Conservation (phyloP, 2,797 vertebrate species). For the Helicolenus hilgendorfi region DNA sequence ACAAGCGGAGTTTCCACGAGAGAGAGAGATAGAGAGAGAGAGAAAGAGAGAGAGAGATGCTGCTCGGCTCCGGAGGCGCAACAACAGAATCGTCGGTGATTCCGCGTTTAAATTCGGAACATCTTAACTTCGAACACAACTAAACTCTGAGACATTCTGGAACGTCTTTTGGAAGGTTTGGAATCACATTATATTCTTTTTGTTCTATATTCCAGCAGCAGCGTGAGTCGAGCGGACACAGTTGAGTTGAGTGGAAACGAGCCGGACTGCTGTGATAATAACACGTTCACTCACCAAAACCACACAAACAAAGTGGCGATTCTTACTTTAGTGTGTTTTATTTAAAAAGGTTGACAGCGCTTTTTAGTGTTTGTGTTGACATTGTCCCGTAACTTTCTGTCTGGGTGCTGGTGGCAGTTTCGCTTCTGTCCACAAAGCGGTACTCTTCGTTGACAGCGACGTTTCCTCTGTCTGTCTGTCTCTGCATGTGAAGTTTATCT, state of each 20-base stretch:
- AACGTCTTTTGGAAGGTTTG: neutral
- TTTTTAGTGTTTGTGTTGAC: conserved; percentile 58
- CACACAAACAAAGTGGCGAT: neutral
- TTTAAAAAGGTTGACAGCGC: conserved; percentile 1
- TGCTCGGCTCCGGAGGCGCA: conserved; percentile 6
- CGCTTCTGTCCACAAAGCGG: conserved; percentile 92
- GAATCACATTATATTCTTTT: neutral
- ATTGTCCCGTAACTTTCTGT: conserved; percentile 71
- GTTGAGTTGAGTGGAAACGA: neutral
- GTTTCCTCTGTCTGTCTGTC: conserved; percentile 5
- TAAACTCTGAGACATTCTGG: neutral
- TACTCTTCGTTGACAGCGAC: conserved; percentile 88
- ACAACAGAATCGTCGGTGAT: neutral
- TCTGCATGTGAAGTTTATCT: conserved; percentile 54
- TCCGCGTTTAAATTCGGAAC: neutral
- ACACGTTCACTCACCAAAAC: neutral
- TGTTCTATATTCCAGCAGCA: conserved; percentile 30
- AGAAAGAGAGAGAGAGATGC: conserved; percentile 18
- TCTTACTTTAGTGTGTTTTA: neutral
- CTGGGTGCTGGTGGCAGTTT: conserved; percentile 80
- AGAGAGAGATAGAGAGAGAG: neutral
- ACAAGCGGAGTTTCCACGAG: conserved; percentile 38
- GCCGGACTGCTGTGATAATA: conserved; percentile 7
- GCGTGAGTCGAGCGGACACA: conserved; percentile 28
- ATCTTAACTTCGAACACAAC: neutral